Evolutionary conservation across 1,140 invertebrate species (phyloP), one percentile per base, ranked within the genome.

Genomic region (Dreissena rostriformis): DNA sequence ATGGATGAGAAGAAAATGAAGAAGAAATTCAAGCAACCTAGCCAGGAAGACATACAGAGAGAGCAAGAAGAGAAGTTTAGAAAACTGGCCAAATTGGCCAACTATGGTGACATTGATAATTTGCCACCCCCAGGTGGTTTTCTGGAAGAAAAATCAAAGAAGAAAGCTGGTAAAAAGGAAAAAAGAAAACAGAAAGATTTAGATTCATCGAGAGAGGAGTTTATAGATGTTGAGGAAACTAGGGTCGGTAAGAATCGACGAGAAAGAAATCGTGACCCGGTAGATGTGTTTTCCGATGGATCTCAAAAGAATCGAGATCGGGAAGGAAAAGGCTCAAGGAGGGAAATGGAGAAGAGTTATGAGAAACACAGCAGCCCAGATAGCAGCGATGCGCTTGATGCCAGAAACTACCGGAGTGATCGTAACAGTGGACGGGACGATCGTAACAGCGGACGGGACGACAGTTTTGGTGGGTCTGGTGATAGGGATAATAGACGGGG

Each of bases 121-220:
- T 15, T 75, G 55, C 75, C 66, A 5, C 88, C 86, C 17, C 87
- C 87, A 12, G 90, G 88, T 0, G 71, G 55, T 22, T 86, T 87
- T 28, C 92, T 92, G 74, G 94, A 93, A 26, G 92, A 52, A 53
- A 76, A 73, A n/a, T 75, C 6, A 63, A 39, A 55, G 6, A 39
- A 28, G 15, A 78, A 74, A 39, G 67, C 66, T 17, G 51, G 72
- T 53, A 77, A 52, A 12, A 82, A 67, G 72, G 57, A 39, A 29
- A 84, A 76, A 75, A 70, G 63, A 24, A 49, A 52, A 19, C 77
- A 71, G 67, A 82, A 72, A 81, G 75, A 75, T n/a, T 72, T 72
- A n/a, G 67, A 53, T 24, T 19, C 17, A 6, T 19, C 22, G 4
- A 61, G 57, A 61, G 57, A 61, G 17, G 57, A 19, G 57, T 61